These are phyloP conservation scores for Pipistrellus kuhlii DNA, from an alignment of 2,797 vertebrate genomes.

Conservation along the genomic window DNA sequence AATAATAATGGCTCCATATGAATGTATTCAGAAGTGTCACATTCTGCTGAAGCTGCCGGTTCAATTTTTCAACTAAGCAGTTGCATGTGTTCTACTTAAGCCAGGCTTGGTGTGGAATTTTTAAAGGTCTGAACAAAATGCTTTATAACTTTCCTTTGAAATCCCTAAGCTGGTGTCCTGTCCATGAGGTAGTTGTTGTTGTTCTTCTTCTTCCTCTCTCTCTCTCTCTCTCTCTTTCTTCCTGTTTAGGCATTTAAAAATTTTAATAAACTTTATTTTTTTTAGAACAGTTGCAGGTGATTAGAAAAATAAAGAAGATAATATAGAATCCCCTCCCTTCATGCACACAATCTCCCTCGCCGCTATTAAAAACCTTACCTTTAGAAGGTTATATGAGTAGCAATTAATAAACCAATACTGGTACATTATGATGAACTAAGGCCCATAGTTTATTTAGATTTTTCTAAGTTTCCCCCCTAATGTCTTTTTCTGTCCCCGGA, in stretches of 20 bases:
- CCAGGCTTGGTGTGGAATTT: conserved; percentile 5
- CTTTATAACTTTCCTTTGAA: conserved; percentile 60
- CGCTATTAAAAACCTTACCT: neutral
- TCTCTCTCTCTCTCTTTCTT: neutral
- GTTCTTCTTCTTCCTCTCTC: too few species aligned
- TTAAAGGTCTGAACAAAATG: conserved; percentile 56
- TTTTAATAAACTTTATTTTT: conserved; percentile 35
- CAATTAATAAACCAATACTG: neutral
- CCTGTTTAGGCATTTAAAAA: conserved; percentile 14
- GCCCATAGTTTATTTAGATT: neutral
- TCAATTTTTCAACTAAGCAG: conserved; percentile 64
- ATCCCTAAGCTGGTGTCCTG: neutral
- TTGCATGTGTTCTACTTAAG: conserved; percentile 33
- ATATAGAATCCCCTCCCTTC: neutral
- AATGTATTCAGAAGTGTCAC: conserved; percentile 44
- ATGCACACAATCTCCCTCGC: neutral
- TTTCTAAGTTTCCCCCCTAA: neutral
- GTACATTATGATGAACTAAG: neutral
- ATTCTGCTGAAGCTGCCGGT: conserved; percentile 49
- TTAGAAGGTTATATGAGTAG: neutral
- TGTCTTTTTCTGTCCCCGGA: neutral
- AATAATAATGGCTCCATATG: conserved; percentile 25
- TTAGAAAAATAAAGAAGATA: conserved; percentile 19
- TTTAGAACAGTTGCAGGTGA: conserved; percentile 42
- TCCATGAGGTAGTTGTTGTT: neutral